Percentiles rank a stretch among this genome's conserved stretches.
phyloP scores from a whole-genome alignment of 2,113 vertebrate genomes.

The Thymallus thymallus region DNA sequence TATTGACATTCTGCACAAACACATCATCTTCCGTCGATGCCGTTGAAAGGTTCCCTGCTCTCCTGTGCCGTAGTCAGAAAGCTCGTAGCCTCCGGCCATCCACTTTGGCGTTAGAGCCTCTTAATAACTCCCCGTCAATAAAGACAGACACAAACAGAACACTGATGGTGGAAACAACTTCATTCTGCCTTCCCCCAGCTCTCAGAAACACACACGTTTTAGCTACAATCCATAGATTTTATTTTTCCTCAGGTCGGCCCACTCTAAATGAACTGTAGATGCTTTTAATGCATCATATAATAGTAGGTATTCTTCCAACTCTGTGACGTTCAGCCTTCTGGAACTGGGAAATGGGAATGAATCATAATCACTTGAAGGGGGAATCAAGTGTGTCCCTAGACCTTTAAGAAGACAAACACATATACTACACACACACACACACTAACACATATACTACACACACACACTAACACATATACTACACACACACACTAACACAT shows the following conservation, averaged over 20 bases:
- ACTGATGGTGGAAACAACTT: conserved; percentile 33
- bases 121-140: conserved; percentile 64
- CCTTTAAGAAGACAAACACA: conserved; percentile 8
- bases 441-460: not conserved
- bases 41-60: conserved; percentile 26
- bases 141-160: conserved; percentile 37
- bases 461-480: not conserved
- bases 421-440: not conserved
- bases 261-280: conserved; percentile 51
- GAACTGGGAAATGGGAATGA: conserved; percentile 61
- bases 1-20: conserved; percentile 42
- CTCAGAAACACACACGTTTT: not conserved
- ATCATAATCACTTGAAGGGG: conserved; percentile 66
- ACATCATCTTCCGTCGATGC: conserved; percentile 18
- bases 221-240: not conserved
- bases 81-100: conserved; percentile 52
- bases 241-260: conserved; percentile 14
- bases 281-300: conserved; percentile 65
- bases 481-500: not conserved
- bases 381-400: conserved; percentile 24
- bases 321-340: conserved; percentile 52
- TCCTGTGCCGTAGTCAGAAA: conserved; percentile 25
- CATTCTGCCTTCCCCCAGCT: conserved; percentile 27
- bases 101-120: conserved; percentile 44
- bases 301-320: conserved; percentile 61